Percentiles rank a stretch among this genome's conserved stretches.
phyloP scores from a whole-genome alignment of 2,797 vertebrate species.

The Sebastes nivosus region DNA sequence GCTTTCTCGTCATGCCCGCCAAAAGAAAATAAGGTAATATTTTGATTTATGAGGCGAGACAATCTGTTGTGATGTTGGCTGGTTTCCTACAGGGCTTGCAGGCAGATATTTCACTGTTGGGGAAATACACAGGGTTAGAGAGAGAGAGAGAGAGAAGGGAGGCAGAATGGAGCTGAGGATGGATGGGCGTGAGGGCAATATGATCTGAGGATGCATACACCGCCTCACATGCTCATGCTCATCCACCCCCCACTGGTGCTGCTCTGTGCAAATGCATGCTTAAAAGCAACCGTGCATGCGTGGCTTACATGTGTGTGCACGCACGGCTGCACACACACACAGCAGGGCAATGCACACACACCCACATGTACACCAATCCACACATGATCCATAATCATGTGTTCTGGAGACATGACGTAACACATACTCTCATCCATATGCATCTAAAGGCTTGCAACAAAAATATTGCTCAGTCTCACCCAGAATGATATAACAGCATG shows the following conservation, averaged over 20 bases:
- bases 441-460: constrained; percentile 32
- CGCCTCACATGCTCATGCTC: constrained; percentile 50
- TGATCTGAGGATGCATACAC: constrained; percentile 67
- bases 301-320: constrained; percentile 51
- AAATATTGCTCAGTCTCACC: background rate
- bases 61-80: constrained; percentile 72
- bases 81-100: constrained; percentile 62
- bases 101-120: constrained; percentile 58
- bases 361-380: constrained; percentile 61
- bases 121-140: constrained; percentile 58
- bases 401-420: constrained; percentile 77
- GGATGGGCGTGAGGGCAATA: constrained; percentile 76
- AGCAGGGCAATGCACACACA: constrained; percentile 32
- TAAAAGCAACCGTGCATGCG: constrained; percentile 64
- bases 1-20: constrained; percentile 27
- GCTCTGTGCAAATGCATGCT: constrained; percentile 57
- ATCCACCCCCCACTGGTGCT: constrained; percentile 35
- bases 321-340: constrained; percentile 49
- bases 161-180: constrained; percentile 60
- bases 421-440: constrained; percentile 51
- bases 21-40: constrained; percentile 52
- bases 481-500: background rate
- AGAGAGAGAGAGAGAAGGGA: constrained; percentile 24
- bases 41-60: constrained; percentile 65
- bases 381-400: constrained; percentile 71